These are phyloP conservation scores for Falco punctatus DNA, from an alignment of 2,113 vertebrate genomes.

Conservation along the genomic window DNA sequence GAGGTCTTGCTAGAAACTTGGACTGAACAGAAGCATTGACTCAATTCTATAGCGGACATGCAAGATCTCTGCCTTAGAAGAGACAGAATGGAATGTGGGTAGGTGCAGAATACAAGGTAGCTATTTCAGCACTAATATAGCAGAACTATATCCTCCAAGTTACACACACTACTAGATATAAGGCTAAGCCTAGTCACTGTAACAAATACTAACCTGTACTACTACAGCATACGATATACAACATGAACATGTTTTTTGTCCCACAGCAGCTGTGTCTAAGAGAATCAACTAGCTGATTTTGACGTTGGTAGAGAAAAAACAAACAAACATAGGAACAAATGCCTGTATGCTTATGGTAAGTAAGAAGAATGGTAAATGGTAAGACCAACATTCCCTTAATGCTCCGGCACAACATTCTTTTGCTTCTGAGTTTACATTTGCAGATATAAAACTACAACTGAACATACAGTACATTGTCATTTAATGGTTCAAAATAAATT, in stretches of 20 bases:
- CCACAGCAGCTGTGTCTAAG: background rate
- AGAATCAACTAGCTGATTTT: background rate
- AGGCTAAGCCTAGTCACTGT: background rate
- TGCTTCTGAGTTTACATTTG: background rate
- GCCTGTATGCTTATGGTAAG: fast-evolving
- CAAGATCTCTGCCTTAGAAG: fast-evolving
- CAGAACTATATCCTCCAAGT: background rate
- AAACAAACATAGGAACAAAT: background rate
- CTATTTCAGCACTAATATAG: background rate
- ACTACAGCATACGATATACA: background rate
- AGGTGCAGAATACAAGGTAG: background rate
- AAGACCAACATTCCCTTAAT: background rate
- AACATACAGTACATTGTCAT: no score
- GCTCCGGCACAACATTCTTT: background rate
- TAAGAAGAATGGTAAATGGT: background rate
- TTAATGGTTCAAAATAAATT: background rate
- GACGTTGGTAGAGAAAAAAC: background rate
- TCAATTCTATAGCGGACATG: fast-evolving
- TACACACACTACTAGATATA: background rate
- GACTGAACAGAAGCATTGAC: background rate
- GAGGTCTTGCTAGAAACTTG: background rate
- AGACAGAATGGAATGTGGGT: background rate
- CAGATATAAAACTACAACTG: background rate
- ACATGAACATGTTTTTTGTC: background rate
- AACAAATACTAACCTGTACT: background rate